Conservation (phyloP, 2,113 vertebrate species). For the Phaethon lepturus region DNA sequence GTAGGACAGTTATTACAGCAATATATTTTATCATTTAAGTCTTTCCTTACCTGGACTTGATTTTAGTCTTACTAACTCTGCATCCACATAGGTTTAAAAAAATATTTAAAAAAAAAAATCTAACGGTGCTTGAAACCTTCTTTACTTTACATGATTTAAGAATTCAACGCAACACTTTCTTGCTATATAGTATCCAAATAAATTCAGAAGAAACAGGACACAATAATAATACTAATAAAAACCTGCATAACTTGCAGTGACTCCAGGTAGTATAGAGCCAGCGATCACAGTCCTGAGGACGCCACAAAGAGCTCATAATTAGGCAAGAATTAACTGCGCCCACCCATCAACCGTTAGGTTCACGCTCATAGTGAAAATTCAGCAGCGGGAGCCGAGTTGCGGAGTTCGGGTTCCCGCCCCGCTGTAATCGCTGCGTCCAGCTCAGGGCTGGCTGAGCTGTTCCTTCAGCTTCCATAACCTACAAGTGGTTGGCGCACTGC, state of each 20-base stretch:
- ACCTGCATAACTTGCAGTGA: background rate
- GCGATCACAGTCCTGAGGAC: background rate
- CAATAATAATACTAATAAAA: background rate
- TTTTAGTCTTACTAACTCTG: background rate
- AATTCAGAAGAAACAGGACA: background rate
- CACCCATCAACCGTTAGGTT: background rate
- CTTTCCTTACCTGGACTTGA: background rate
- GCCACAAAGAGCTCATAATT: background rate
- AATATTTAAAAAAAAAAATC: background rate
- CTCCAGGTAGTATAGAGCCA: background rate
- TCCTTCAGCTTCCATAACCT: background rate
- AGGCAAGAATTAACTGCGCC: background rate
- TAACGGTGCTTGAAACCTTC: background rate
- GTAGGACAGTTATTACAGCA: background rate
- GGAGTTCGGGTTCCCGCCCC: fast-evolving
- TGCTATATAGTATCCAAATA: background rate
- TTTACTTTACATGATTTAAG: background rate
- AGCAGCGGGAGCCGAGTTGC: background rate
- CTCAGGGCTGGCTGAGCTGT: background rate
- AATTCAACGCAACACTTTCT: background rate
- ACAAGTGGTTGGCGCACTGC: background rate
- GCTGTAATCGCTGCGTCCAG: background rate
- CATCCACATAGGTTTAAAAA: background rate
- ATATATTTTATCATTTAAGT: background rate
- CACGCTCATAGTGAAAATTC: background rate